A percentile compares a stretch with the other conserved stretches of the same genome.
Evolutionary conservation across 2,888 invertebrate genomes (phyloP).

Genomic region (Hypolimnas misippus): DNA sequence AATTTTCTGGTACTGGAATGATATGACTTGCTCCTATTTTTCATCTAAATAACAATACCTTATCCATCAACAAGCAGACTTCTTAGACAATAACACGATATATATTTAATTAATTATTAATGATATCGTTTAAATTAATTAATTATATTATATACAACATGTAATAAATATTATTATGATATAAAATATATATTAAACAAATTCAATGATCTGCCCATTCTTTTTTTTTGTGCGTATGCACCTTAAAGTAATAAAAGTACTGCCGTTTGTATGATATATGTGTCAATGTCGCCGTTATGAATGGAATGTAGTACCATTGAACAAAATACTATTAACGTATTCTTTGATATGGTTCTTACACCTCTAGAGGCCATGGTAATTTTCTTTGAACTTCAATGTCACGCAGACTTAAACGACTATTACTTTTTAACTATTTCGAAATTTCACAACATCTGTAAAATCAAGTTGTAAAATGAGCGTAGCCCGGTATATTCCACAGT

Average conservation of each 20-base stretch:
- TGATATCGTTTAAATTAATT: no score
- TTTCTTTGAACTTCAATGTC: constrained; percentile 49
- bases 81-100: no score
- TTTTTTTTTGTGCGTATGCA: not conserved
- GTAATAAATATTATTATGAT: no score
- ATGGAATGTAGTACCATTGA: constrained; percentile 22
- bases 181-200: no score
- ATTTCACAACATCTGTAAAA: constrained; percentile 51
- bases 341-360: constrained; percentile 30
- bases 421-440: constrained; percentile 52
- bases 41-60: no score
- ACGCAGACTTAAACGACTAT: constrained; percentile 47
- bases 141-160: no score
- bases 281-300: constrained; percentile 38
- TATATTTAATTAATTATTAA: no score
- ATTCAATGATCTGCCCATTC: no score
- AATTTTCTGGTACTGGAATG: no score
- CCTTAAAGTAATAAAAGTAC: constrained; percentile 1
- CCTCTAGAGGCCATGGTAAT: constrained; percentile 32
- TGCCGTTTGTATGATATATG: constrained; percentile 24
- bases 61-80: no score
- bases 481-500: constrained; percentile 61
- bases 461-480: constrained; percentile 57
- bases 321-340: constrained; percentile 30
- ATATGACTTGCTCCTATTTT: no score